Evolutionary conservation across 2,113 vertebrate species (phyloP), one percentile per base, ranked within the genome.

Genomic region (Phodopus roborovskii): DNA sequence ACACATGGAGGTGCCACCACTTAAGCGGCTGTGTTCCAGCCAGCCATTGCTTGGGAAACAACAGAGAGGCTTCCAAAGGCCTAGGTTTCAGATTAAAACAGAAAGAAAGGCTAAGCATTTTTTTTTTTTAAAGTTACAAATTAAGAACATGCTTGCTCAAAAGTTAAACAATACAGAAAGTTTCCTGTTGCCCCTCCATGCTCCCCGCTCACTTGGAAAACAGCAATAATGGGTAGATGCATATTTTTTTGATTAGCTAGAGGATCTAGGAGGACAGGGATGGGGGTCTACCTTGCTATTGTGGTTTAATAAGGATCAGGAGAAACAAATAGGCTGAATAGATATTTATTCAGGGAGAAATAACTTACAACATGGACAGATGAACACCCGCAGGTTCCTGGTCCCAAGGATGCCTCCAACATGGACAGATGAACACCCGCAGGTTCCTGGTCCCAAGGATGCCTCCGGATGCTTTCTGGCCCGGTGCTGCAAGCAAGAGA

Each of bases 131-230:
- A 60, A 89, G 82, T 86, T 86, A 82, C 20, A 94, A 94, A 93
- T 93, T 26, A 95, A 89, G 75, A 95, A 91, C 83, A 74, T 39
- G 70, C 66, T 92, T 92, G 28, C 68, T 86, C 50, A 93, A 96
- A 94, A 78, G 79, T 87, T 73, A 85, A 96, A 70, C 82, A 66
- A 87, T 39, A 79, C 26, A 75, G 79, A 93, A 90, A 39, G 20
- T 36, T 88, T 88, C 74, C n/a, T 36, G 20, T 60, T 36, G 33
- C 4, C 3, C 30, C n/a, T 86, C 13, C 45, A 24, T 6, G 2
- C n/a, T 39, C 24, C 26, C 50, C 53, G 68, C 42, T 94, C 50
- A 58, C 48, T 82, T 89, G 73, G 81, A 95, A 89, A 92, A 86
- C 42, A 78, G 53, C n/a, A 71, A 39, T 68, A 83, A 48, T 26